Evolutionary conservation across 2,113 vertebrate genomes (phyloP).

Genomic region (Nesospiza acunhae): DNA sequence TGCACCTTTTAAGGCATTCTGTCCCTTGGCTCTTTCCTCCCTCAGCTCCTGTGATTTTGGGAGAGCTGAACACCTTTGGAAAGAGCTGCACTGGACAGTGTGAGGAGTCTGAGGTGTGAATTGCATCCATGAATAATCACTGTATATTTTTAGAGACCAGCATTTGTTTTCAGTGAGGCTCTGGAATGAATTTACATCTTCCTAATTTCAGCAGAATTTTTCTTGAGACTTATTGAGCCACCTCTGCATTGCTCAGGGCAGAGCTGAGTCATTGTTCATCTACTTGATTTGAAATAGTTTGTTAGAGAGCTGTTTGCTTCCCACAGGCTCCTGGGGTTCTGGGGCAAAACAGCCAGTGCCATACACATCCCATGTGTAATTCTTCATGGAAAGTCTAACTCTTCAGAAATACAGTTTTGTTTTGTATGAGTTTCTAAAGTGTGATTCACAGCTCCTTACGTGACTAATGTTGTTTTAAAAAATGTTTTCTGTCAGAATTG

Average conservation of each 20-base stretch:
- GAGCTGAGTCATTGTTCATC: neutral
- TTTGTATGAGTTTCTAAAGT: neutral
- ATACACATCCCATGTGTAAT: neutral
- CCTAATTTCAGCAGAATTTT: neutral
- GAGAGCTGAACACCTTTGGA: neutral
- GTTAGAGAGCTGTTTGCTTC: neutral
- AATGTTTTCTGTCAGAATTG: slow-evolving; percentile 52
- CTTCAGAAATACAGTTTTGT: neutral
- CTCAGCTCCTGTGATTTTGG: neutral
- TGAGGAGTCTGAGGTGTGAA: neutral
- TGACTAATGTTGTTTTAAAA: slow-evolving; percentile 41
- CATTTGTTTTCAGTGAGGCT: neutral
- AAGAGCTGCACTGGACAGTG: neutral
- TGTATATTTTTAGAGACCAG: neutral
- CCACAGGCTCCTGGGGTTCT: neutral
- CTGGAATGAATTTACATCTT: neutral
- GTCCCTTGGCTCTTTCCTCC: neutral
- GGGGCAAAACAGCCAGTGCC: neutral
- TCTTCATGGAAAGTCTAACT: slow-evolving; percentile 22
- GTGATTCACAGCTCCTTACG: slow-evolving; percentile 48
- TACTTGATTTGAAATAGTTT: neutral
- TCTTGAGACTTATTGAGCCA: neutral
- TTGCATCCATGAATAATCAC: neutral
- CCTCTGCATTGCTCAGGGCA: neutral
- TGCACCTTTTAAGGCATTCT: neutral